A percentile compares a stretch with the other conserved stretches of the same genome.
Conservation (phyloP, 2,888 invertebrate species). For the Dasysyrphus albostriatus region DNA sequence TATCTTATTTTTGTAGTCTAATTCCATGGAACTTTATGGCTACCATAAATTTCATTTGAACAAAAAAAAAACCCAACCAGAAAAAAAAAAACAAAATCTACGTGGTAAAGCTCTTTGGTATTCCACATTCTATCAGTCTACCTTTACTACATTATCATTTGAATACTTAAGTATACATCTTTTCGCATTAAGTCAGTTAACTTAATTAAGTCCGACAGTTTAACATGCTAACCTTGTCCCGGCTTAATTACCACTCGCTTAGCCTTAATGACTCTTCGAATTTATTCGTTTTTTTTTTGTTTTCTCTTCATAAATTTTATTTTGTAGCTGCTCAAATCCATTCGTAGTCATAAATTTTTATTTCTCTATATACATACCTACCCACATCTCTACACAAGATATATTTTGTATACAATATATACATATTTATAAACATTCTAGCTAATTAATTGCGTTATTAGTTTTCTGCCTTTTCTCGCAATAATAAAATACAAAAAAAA, state of each 20-base stretch:
- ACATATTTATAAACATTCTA: conserved; percentile 38
- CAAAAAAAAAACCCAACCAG: background rate
- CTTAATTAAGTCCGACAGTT: conserved; percentile 74
- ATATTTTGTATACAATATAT: background rate
- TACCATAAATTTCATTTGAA: conserved; percentile 20
- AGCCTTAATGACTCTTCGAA: conserved; percentile 73
- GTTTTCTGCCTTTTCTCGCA: conserved; percentile 63
- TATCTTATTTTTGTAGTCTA: background rate
- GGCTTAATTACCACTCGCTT: conserved; percentile 73
- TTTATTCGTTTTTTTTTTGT: conserved; percentile 41
- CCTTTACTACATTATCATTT: conserved; percentile 47
- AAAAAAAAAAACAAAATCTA: background rate
- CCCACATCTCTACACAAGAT: conserved; percentile 13
- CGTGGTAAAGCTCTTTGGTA: conserved; percentile 6
- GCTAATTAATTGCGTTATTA: conserved; percentile 72
- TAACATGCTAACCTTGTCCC: conserved; percentile 76
- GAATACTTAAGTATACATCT: conserved; percentile 60
- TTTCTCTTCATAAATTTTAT: conserved; percentile 13
- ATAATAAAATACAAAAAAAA: conserved; percentile 27
- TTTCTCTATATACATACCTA: conserved; percentile 35
- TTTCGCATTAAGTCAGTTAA: conserved; percentile 61
- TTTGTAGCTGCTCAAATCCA: conserved; percentile 28
- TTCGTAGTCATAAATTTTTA: conserved; percentile 69
- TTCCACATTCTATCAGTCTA: conserved; percentile 10
- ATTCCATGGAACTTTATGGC: conserved; percentile 8